These are phyloP conservation scores for Megalopta genalis DNA, from an alignment of 1,140 invertebrate genomes.

Conservation along the genomic window DNA sequence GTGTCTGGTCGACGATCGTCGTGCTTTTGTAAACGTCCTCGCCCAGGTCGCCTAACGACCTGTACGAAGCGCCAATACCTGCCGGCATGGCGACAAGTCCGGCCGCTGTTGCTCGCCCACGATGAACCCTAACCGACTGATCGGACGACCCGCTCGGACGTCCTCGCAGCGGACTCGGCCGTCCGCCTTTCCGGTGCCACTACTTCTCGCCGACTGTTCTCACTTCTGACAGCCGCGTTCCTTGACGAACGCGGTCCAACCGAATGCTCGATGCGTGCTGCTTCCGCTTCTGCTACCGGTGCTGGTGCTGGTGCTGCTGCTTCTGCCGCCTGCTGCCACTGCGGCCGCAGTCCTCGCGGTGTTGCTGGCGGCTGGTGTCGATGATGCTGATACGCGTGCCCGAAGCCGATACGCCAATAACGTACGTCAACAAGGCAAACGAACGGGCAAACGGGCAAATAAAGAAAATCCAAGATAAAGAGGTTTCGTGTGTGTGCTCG, in stretches of 20 bases:
- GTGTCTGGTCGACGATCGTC: slow-evolving; percentile 81
- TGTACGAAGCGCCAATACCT: slow-evolving; percentile 83
- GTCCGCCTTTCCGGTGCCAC: slow-evolving; percentile 48
- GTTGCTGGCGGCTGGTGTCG: slow-evolving; percentile 44
- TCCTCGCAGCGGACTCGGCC: slow-evolving; percentile 36
- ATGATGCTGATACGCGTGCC: slow-evolving; percentile 63
- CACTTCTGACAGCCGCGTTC: background rate
- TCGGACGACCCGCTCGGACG: slow-evolving; percentile 39
- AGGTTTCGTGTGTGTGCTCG: slow-evolving; percentile 19
- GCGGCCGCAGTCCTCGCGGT: background rate
- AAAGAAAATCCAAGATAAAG: slow-evolving; percentile 65
- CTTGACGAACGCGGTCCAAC: slow-evolving; percentile 12
- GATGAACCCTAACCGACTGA: slow-evolving; percentile 31
- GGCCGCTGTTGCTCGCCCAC: slow-evolving; percentile 54
- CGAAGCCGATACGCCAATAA: slow-evolving; percentile 74
- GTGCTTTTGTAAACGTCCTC: slow-evolving; percentile 85
- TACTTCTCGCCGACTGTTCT: slow-evolving; percentile 17
- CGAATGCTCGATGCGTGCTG: background rate
- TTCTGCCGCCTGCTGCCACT: no score
- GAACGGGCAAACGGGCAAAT: slow-evolving; percentile 70
- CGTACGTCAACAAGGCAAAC: slow-evolving; percentile 75
- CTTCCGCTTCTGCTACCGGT: background rate
- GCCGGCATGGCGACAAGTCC: slow-evolving; percentile 79
- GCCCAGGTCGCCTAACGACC: slow-evolving; percentile 82
- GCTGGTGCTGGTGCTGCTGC: no score